These are phyloP conservation scores for Meda fulgida DNA, from an alignment of 2,797 vertebrate species.

Conservation along the genomic window DNA sequence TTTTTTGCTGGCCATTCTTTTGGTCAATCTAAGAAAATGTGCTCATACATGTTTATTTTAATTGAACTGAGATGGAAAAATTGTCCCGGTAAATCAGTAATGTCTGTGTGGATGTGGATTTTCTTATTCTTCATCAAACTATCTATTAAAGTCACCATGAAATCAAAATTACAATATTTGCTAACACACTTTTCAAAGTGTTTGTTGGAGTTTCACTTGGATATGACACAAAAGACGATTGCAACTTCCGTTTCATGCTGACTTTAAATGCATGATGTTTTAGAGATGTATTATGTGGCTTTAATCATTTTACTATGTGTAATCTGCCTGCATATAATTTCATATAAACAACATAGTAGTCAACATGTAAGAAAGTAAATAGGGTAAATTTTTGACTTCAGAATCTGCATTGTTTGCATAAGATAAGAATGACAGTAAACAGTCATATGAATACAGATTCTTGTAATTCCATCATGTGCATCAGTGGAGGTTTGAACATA, in stretches of 20 bases:
- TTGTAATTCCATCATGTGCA: not conserved
- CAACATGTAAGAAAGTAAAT: not conserved
- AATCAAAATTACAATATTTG: not conserved
- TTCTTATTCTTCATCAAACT: not conserved
- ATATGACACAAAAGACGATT: not conserved
- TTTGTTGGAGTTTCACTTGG: not conserved
- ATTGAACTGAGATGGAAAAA: not conserved
- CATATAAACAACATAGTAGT: not conserved
- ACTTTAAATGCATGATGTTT: not conserved
- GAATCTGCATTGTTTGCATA: not conserved
- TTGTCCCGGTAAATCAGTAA: not conserved
- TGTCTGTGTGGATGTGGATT: not conserved
- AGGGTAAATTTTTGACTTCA: not conserved
- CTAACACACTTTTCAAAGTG: too few species aligned
- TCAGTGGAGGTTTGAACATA: conserved; percentile 28
- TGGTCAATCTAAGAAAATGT: not conserved
- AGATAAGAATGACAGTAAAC: not conserved
- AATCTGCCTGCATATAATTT: not conserved
- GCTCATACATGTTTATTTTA: conserved; percentile 5
- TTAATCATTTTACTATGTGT: not conserved
- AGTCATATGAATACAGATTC: conserved; percentile 8
- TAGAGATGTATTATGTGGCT: not conserved
- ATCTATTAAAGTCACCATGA: not conserved
- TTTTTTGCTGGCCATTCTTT: not conserved
- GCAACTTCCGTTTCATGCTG: not conserved